These are phyloP conservation scores for Thamnophis sirtalis DNA, from an alignment of 2,113 vertebrate species.

Conservation along the genomic window DNA sequence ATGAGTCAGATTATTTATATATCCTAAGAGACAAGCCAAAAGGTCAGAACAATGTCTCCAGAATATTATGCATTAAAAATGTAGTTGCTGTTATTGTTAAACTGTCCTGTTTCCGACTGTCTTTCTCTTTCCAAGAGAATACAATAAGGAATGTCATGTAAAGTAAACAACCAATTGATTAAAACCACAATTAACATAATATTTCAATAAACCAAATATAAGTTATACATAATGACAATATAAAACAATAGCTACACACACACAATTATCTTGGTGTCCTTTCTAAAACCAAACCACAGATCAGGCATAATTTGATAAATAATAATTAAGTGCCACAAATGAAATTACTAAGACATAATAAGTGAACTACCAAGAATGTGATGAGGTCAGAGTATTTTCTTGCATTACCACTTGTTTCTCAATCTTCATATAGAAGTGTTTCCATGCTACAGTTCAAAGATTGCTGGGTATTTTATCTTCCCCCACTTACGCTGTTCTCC, in stretches of 20 bases:
- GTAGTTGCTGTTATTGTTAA: background rate
- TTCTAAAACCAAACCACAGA: background rate
- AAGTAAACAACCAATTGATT: background rate
- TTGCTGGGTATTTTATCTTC: background rate
- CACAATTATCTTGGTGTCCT: background rate
- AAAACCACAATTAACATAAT: background rate
- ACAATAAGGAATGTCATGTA: background rate
- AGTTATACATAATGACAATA: background rate
- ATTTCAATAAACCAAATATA: background rate
- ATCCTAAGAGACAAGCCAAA: background rate
- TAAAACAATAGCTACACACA: background rate
- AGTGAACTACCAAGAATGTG: background rate
- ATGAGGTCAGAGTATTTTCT: background rate
- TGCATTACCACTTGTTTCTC: background rate
- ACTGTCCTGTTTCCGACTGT: background rate
- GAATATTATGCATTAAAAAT: background rate
- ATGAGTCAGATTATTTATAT: background rate
- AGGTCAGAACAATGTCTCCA: background rate
- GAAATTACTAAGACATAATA: background rate
- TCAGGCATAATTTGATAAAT: background rate
- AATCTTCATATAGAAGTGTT: background rate
- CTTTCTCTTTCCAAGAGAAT: background rate
- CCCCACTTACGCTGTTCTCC: background rate
- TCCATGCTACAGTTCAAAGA: background rate
- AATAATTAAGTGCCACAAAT: background rate